Evolutionary conservation across 2,888 invertebrate genomes (phyloP).

Genomic region (Drosophila infuscata): DNA sequence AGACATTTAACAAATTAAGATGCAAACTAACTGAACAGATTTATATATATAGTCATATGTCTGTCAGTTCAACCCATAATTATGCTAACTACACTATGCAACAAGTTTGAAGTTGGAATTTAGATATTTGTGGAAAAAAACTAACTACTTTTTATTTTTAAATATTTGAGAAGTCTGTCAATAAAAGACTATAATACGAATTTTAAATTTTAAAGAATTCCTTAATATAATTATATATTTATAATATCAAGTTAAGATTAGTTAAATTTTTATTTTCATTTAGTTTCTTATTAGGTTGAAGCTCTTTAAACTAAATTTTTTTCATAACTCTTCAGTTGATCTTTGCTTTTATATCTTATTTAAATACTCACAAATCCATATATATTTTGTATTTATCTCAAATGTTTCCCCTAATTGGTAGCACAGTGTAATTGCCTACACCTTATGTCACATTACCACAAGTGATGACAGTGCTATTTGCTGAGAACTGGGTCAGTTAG

Average conservation of each 20-base stretch:
- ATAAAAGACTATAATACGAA: too few relatives aligned
- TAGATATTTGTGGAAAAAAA: neutral
- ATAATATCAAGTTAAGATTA: too few relatives aligned
- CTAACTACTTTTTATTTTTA: too few relatives aligned
- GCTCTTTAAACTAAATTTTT: neutral
- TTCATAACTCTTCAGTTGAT: neutral
- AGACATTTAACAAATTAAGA: conserved; percentile 75
- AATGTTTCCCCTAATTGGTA: conserved; percentile 34
- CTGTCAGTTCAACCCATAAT: conserved; percentile 12
- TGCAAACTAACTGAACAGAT: conserved; percentile 38
- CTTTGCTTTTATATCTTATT: neutral
- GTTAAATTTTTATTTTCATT: neutral
- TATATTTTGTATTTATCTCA: neutral
- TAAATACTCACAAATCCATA: neutral
- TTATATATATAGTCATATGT: conserved; percentile 36
- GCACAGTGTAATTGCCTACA: conserved; percentile 66
- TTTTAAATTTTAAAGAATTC: too few relatives aligned
- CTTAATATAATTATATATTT: too few relatives aligned
- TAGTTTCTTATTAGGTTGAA: neutral
- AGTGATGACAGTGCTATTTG: conserved; percentile 57
- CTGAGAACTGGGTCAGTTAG: conserved; percentile 62
- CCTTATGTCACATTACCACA: conserved; percentile 79
- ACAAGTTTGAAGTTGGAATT: conserved; percentile 7
- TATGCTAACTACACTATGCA: conserved; percentile 9
- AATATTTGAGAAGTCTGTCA: too few relatives aligned